Conservation (phyloP, 2,113 vertebrate genomes). For the Benitochromis conjunctus region DNA sequence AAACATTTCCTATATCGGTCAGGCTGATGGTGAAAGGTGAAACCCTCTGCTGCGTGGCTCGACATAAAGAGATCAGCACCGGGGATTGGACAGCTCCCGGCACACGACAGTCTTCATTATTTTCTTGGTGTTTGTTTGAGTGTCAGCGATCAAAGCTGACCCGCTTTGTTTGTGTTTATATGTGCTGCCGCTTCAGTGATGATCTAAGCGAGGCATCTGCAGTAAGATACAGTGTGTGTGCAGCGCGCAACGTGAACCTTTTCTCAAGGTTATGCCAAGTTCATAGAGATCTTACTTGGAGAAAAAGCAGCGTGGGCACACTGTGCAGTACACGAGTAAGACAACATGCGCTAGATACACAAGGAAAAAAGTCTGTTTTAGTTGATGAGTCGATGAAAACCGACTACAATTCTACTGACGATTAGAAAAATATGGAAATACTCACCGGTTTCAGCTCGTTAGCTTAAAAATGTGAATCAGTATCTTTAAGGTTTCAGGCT, state of each 20-base stretch:
- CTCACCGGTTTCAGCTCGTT: background rate
- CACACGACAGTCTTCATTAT: background rate
- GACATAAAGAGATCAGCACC: constrained; percentile 32
- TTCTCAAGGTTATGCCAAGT: constrained; percentile 7
- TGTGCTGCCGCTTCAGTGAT: constrained; percentile 4
- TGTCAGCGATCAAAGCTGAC: constrained; percentile 32
- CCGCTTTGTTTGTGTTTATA: constrained; percentile 16
- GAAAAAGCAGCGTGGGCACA: background rate
- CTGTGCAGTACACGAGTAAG: background rate
- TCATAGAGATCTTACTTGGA: background rate
- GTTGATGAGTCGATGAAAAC: background rate
- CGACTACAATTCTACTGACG: background rate
- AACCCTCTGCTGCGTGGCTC: background rate
- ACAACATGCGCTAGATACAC: background rate
- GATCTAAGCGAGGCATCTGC: constrained; percentile 9
- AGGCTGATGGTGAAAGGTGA: constrained; percentile 28
- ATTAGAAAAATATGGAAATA: background rate
- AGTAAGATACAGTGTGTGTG: background rate
- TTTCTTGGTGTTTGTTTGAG: background rate
- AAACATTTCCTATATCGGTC: constrained; percentile 52
- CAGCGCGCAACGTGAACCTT: background rate
- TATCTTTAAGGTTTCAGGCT: background rate
- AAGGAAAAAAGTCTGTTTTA: background rate
- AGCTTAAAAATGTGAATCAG: background rate
- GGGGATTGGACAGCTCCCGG: constrained; percentile 29